A percentile compares a stretch with the other conserved stretches of the same genome.
phyloP scores from a whole-genome alignment of 2,113 vertebrate genomes.

The Antigone vipio region DNA sequence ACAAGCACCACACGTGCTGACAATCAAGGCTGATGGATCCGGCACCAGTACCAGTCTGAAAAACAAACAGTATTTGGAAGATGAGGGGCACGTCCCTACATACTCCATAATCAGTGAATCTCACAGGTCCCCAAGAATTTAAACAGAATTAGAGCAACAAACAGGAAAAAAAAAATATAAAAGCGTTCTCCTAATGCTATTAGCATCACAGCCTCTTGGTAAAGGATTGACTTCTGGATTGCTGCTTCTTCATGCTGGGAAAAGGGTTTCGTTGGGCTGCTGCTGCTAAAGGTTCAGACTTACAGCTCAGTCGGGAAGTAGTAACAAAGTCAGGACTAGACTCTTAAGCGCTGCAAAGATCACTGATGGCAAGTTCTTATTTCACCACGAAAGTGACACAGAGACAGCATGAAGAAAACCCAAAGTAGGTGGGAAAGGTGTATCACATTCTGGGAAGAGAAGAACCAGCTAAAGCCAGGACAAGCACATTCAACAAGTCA shows the following conservation, averaged over 20 bases:
- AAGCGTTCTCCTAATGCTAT: not conserved
- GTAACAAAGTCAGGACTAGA: not conserved
- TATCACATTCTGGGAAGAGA: not conserved
- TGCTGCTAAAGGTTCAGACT: not conserved
- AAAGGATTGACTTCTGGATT: not conserved
- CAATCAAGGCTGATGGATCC: not conserved
- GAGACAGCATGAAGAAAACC: not conserved
- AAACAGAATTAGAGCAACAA: not conserved
- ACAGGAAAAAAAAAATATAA: no score
- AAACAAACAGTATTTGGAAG: not conserved
- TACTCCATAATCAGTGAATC: not conserved
- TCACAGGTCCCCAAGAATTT: not conserved
- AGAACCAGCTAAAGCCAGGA: not conserved
- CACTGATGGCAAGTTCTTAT: not conserved
- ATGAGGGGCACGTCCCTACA: not conserved
- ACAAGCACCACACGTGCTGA: not conserved
- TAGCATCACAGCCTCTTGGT: not conserved
- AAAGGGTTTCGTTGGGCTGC: not conserved
- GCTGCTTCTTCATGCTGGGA: not conserved
- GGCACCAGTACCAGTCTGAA: not conserved
- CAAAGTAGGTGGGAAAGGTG: not conserved
- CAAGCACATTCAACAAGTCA: not conserved
- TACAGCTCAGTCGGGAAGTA: not conserved
- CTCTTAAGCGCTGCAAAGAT: not conserved
- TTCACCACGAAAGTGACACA: not conserved